Percentiles rank a stretch among this genome's conserved stretches.
Conservation (phyloP, 2,113 vertebrate species). For the Cynopterus brachyotis region DNA sequence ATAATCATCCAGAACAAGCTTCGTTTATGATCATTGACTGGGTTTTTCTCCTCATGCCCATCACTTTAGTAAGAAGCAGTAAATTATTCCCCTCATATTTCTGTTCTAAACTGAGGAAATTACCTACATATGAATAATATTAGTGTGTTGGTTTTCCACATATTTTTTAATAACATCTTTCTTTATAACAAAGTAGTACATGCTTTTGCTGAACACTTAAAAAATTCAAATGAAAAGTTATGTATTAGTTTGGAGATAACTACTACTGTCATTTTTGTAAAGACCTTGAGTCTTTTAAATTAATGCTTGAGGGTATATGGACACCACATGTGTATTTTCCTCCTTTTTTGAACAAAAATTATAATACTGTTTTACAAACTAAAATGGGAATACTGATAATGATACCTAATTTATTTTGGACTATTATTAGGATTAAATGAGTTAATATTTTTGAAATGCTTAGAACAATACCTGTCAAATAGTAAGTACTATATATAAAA, state of each 20-base stretch:
- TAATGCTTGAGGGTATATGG: neutral
- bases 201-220: conserved; percentile 14
- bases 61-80: neutral
- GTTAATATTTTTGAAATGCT: conserved; percentile 33
- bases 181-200: neutral
- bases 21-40: neutral
- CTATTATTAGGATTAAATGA: neutral
- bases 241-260: neutral
- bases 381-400: neutral
- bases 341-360: conserved; percentile 24
- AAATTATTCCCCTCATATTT: neutral
- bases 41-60: neutral
- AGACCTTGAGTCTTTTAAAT: conserved; percentile 15
- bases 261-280: neutral
- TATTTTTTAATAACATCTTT: conserved; percentile 25
- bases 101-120: neutral
- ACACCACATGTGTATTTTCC: neutral
- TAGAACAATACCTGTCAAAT: neutral
- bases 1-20: neutral
- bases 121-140: neutral
- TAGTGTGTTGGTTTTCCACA: neutral
- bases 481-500: neutral
- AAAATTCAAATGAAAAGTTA: neutral
- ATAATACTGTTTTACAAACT: neutral
- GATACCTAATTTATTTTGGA: neutral